Evolutionary conservation across 1,140 invertebrate genomes (phyloP), one percentile per base, ranked within the genome.

Genomic region (Penaeus vannamei): DNA sequence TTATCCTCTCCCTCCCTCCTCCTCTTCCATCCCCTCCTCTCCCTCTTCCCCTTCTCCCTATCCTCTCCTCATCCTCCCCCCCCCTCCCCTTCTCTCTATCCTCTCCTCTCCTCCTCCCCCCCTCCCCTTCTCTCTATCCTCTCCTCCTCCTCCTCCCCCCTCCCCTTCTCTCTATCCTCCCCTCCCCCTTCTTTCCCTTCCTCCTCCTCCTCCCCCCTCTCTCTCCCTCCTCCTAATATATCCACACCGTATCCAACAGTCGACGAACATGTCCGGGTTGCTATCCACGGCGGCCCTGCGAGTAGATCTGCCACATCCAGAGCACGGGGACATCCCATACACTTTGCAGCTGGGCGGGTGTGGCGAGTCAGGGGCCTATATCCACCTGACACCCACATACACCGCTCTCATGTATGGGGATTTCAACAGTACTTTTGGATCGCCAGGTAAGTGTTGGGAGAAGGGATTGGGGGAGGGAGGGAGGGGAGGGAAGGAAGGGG

Each of bases 331-430:
- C 72, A 61, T 59, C 64, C 92, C 92, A 14, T 92, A 92, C 88
- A 92, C 92, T 42, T 53, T 92, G 76, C 92, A 92, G 90, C 90
- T 91, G 26, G 92, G 92, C 23, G 92, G 92, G 1, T 93, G 93
- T 90, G 93, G 93, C 17, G 91, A 92, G 59, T 76, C 87, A 0
- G 93, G 93, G 4, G 91, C 92, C 3, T 91, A 93, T 64, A 92
- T 93, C 20, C 92, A 93, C 69, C 62, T 93, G 12, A 91, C 92
- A 7, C 90, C 92, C 3, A 90, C 92, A 46, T 92, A 93, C 79
- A 84, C 93, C n/a, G 84, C 85, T 22, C 26, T 91, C 36, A 83
- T 92, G 60, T 80, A 92, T n/a, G 72, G 62, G 3, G n/a, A 86
- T 32, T 79, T 89, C 1, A 79, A 77, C 7, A 89, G 90, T 59